phyloP scores from a whole-genome alignment of 30 jellyfish, hydroid and myxozoan genomes.

The Cassiopea andromeda region DNA sequence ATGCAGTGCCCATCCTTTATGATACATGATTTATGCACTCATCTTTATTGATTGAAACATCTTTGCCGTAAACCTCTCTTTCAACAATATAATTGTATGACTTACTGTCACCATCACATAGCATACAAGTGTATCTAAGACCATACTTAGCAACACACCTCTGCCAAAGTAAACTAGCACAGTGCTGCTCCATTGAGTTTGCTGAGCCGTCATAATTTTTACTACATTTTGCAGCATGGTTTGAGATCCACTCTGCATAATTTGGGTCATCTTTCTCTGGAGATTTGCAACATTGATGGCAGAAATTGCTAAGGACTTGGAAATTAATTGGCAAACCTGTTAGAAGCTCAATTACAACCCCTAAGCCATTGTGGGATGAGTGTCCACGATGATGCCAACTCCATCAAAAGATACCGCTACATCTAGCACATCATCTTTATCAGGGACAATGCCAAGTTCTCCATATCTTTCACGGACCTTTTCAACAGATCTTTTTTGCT shows the following conservation, averaged over 20 bases:
- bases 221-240: background rate
- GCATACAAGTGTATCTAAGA: constrained; percentile 6
- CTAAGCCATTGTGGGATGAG: constrained; percentile 30
- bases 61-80: background rate
- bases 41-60: background rate
- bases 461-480: constrained; percentile 1
- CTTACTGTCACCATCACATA: constrained; percentile 63
- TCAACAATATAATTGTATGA: background rate
- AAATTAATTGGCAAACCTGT: constrained; percentile 45
- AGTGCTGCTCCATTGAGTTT: background rate
- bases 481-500: background rate
- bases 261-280: no score
- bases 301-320: background rate
- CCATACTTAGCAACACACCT: background rate
- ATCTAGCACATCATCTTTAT: constrained; percentile 18
- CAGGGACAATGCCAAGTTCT: constrained; percentile 32
- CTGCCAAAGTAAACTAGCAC: background rate
- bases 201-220: background rate
- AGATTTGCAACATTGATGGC: no score
- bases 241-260: no score
- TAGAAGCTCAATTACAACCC: constrained; percentile 37
- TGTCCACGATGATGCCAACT: constrained; percentile 14
- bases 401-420: constrained; percentile 53
- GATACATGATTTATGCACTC: constrained; percentile 28
- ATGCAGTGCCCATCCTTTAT: constrained; percentile 32